Conservation (phyloP, 2,888 invertebrate genomes). For the Xanthia icteritia region DNA sequence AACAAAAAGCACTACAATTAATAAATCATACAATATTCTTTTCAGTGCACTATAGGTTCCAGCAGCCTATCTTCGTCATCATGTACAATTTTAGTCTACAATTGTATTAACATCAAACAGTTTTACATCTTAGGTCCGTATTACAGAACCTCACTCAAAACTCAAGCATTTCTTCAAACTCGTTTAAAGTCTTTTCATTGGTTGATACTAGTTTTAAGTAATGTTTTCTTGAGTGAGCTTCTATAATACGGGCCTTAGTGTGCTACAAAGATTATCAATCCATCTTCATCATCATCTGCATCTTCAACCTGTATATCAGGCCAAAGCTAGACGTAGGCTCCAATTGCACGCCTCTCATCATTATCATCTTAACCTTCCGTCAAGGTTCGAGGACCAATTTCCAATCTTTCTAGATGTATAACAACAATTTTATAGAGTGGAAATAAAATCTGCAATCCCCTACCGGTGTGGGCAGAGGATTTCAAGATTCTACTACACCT, state of each 20-base stretch:
- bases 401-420: slow-evolving; percentile 8
- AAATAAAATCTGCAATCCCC: slow-evolving; percentile 25
- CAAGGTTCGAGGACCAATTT: background rate
- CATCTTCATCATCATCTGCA: background rate
- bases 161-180: too few relatives aligned
- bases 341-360: too few relatives aligned
- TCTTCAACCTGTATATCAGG: background rate
- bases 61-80: background rate
- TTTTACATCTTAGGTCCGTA: background rate
- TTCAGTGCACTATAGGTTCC: background rate
- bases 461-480: slow-evolving; percentile 22
- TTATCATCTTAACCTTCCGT: background rate
- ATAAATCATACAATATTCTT: slow-evolving; percentile 27
- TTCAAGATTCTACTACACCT: slow-evolving; percentile 32
- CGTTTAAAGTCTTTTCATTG: too few relatives aligned
- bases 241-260: too few relatives aligned
- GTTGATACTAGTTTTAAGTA: too few relatives aligned
- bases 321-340: background rate
- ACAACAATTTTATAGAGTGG: background rate
- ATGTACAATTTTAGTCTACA: background rate
- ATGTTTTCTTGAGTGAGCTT: too few relatives aligned
- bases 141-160: too few relatives aligned
- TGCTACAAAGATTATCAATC: background rate
- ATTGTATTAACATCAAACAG: background rate
- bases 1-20: slow-evolving; percentile 71